phyloP scores from a whole-genome alignment of 2,113 vertebrate species.

The Sceloporus tristichus region DNA sequence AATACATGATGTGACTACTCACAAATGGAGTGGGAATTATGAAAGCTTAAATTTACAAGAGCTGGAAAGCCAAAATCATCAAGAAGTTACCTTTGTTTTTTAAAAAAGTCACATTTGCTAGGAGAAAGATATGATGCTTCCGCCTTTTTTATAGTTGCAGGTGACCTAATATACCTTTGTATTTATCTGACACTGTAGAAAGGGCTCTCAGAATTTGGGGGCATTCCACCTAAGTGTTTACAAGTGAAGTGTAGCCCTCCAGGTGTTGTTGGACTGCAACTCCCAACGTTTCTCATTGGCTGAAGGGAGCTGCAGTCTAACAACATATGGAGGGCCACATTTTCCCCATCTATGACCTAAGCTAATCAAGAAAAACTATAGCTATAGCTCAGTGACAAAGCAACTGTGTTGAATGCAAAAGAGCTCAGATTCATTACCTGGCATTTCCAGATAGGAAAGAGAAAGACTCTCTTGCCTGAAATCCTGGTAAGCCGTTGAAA shows the following conservation, averaged over 20 bases:
- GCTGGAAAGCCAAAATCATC: background rate
- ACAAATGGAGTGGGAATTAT: background rate
- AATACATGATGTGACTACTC: background rate
- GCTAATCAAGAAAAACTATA: background rate
- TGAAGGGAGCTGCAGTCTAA: no score
- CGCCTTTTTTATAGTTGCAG: background rate
- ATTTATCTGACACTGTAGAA: background rate
- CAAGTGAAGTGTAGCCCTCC: no score
- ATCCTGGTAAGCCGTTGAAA: background rate
- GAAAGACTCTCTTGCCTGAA: background rate
- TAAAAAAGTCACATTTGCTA: background rate
- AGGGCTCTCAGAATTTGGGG: background rate
- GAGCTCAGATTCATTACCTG: background rate
- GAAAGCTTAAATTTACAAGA: background rate
- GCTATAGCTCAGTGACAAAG: background rate
- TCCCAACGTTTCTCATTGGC: no score
- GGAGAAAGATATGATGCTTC: background rate
- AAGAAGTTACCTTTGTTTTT: background rate
- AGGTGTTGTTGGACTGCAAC: no score
- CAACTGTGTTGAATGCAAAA: background rate
- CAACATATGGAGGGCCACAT: no score
- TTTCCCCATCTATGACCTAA: background rate
- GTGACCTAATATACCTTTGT: background rate
- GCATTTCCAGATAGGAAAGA: background rate
- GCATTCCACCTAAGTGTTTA: conserved; percentile 8